Conservation (phyloP, 23 tunicate species). For the Styela clava region DNA sequence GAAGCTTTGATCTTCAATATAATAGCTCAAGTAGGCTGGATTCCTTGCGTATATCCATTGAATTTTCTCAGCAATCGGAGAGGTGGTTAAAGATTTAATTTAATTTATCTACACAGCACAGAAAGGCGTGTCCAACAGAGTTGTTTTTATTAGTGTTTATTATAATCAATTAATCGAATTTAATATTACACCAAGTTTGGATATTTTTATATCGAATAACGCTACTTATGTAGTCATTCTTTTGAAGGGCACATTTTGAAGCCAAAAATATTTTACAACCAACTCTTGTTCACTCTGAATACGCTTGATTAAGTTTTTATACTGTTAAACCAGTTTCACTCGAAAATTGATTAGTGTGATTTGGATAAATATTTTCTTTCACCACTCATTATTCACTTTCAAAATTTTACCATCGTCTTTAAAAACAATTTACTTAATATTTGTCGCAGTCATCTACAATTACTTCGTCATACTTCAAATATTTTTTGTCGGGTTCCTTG, state of each 20-base stretch:
- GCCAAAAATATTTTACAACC: too few species aligned
- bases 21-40: slow-evolving; percentile 38
- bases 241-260: too few species aligned
- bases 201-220: neutral
- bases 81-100: slow-evolving; percentile 32
- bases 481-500: slow-evolving; percentile 53
- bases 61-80: slow-evolving; percentile 60
- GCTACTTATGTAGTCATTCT: too few species aligned
- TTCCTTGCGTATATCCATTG: slow-evolving; percentile 70
- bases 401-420: too few species aligned
- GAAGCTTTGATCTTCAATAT: slow-evolving; percentile 76
- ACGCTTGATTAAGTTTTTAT: too few species aligned
- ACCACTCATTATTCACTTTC: too few species aligned
- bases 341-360: too few species aligned
- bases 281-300: too few species aligned
- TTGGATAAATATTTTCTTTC: too few species aligned
- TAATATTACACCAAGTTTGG: neutral
- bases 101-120: neutral
- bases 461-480: slow-evolving; percentile 71
- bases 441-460: slow-evolving; percentile 54
- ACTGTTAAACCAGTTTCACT: too few species aligned
- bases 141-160: too few species aligned
- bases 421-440: neutral
- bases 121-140: neutral
- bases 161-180: neutral